A percentile compares a stretch with the other conserved stretches of the same genome.
phyloP scores from a whole-genome alignment of 2,113 vertebrate species.

The Psittacula cyanocephala region DNA sequence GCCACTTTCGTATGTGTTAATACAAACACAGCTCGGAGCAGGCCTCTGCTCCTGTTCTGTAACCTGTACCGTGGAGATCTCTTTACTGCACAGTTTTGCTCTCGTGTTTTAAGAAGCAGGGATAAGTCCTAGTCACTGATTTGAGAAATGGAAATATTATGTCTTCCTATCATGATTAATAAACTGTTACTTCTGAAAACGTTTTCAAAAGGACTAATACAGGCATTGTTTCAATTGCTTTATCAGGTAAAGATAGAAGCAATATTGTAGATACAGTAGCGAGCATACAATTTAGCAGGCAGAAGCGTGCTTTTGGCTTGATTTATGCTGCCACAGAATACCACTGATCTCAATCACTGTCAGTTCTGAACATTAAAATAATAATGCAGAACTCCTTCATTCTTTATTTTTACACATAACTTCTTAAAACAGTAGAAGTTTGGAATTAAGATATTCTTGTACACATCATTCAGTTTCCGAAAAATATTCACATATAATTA shows the following conservation, averaged over 20 bases:
- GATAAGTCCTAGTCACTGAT: background rate
- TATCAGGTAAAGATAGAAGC: background rate
- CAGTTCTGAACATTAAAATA: conserved; percentile 36
- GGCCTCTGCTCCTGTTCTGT: background rate
- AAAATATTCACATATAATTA: conserved; percentile 2
- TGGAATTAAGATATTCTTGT: background rate
- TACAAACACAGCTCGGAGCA: background rate
- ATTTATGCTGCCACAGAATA: conserved; percentile 29
- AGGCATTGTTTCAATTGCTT: conserved; percentile 7
- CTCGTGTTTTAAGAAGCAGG: background rate
- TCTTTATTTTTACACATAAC: background rate
- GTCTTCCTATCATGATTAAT: conserved; percentile 22
- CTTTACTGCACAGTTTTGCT: background rate
- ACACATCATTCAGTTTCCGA: background rate
- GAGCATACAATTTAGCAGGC: background rate
- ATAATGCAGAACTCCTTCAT: conserved; percentile 11
- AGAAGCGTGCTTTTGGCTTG: conserved; percentile 17
- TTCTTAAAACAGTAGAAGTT: conserved; percentile 2
- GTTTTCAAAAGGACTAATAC: conserved; percentile 6
- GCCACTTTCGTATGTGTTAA: background rate
- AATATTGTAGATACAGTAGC: background rate
- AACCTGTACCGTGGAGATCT: background rate
- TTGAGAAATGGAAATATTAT: conserved; percentile 4
- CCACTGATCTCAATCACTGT: conserved; percentile 57
- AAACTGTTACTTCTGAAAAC: conserved; percentile 7